Percentiles rank a stretch among this genome's conserved stretches.
Conservation (phyloP, 2,888 invertebrate genomes). For the Mythimna albipuncta region DNA sequence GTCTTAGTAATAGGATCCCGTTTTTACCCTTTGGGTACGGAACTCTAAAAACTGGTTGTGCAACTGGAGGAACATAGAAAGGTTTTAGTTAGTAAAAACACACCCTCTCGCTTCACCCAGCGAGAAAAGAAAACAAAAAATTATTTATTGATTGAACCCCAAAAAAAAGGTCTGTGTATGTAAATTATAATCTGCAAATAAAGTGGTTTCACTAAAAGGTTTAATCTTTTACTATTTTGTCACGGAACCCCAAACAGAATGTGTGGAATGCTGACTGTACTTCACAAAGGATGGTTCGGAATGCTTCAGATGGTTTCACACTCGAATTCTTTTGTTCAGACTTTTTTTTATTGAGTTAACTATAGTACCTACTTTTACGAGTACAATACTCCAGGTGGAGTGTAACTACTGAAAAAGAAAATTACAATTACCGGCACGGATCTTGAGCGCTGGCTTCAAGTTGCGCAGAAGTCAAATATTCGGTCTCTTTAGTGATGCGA, state of each 20-base stretch:
- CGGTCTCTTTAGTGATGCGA: no score
- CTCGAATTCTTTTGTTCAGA: slow-evolving; percentile 16
- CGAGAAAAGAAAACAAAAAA: no score
- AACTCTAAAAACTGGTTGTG: no score
- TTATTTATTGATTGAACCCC: no score
- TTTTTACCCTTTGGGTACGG: no score
- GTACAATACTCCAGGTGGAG: background rate
- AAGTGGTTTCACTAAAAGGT: background rate
- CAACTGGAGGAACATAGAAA: no score
- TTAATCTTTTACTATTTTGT: background rate
- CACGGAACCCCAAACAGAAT: slow-evolving; percentile 9
- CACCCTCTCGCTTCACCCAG: no score
- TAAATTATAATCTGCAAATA: background rate
- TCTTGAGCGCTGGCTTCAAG: no score
- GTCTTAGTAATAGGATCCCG: no score
- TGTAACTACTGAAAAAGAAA: background rate
- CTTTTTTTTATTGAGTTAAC: slow-evolving; percentile 33
- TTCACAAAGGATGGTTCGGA: slow-evolving; percentile 34
- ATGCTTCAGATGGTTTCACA: slow-evolving; percentile 38
- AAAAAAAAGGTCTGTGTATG: background rate
- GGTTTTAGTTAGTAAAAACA: no score
- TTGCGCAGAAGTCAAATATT: no score
- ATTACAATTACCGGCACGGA: background rate
- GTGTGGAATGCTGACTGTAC: slow-evolving; percentile 23
- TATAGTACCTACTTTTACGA: slow-evolving; percentile 13